Percentiles rank a stretch among this genome's conserved stretches.
Evolutionary conservation across 2,888 invertebrate genomes (phyloP).

Genomic region (Cosmorhoe ocellata): DNA sequence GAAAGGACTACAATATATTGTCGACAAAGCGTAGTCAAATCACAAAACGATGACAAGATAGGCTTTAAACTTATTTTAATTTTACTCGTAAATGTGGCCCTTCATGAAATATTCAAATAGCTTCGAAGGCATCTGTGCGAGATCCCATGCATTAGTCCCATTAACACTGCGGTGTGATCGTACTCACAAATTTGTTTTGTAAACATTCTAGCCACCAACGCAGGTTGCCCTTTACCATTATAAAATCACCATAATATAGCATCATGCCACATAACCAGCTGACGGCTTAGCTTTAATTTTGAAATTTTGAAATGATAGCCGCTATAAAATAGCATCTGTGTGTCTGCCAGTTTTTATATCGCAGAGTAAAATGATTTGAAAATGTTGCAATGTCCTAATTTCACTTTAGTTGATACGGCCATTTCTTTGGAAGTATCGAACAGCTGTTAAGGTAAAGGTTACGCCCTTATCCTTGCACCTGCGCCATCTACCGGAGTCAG

Average conservation of each 20-base stretch:
- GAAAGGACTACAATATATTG: too few species aligned
- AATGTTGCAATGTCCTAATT: constrained; percentile 48
- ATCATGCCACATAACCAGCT: constrained; percentile 49
- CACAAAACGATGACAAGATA: too few species aligned
- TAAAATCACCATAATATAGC: constrained; percentile 39
- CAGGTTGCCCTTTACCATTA: constrained; percentile 49
- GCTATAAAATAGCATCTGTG: constrained; percentile 45
- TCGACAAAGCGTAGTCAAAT: too few species aligned
- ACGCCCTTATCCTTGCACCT: constrained; percentile 75
- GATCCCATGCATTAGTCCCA: constrained; percentile 60
- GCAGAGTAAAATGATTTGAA: constrained; percentile 54
- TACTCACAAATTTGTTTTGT: constrained; percentile 41
- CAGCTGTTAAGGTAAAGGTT: constrained; percentile 74
- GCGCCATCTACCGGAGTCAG: constrained; percentile 53
- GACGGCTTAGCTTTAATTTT: constrained; percentile 46
- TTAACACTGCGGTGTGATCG: constrained; percentile 57
- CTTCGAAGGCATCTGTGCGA: constrained; percentile 33
- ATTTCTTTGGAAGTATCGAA: constrained; percentile 63
- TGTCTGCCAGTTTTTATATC: constrained; percentile 39
- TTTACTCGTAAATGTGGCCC: constrained; percentile 13
- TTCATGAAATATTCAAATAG: constrained; percentile 73
- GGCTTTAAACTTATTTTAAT: too few species aligned
- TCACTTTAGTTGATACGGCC: constrained; percentile 52
- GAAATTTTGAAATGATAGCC: constrained; percentile 34
- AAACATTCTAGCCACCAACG: constrained; percentile 43